These are phyloP conservation scores for Eristalinus sepulchralis DNA, from an alignment of 2,888 invertebrate genomes.

Conservation along the genomic window DNA sequence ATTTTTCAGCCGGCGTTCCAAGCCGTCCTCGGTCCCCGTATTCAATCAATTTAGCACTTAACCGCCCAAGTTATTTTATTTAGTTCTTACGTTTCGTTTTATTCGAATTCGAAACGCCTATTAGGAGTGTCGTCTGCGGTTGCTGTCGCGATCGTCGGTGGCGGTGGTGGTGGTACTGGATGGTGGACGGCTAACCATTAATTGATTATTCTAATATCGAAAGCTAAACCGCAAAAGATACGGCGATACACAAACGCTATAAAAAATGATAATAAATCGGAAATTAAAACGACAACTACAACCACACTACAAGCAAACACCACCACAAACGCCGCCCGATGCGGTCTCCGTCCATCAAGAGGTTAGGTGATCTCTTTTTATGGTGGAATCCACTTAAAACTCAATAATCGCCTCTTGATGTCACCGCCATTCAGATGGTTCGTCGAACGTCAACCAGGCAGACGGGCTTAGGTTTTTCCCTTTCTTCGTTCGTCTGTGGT, in stretches of 20 bases:
- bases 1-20: slow-evolving; percentile 3
- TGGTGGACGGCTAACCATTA: slow-evolving; percentile 29
- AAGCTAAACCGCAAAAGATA: slow-evolving; percentile 63
- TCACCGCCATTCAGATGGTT: slow-evolving; percentile 44
- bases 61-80: slow-evolving; percentile 12
- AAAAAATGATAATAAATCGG: slow-evolving; percentile 68
- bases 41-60: slow-evolving; percentile 67
- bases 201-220: slow-evolving; percentile 70
- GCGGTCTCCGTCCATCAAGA: slow-evolving; percentile 22
- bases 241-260: slow-evolving; percentile 23
- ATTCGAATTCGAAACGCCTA: slow-evolving; percentile 54
- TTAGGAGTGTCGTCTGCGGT: slow-evolving; percentile 22
- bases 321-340: background rate
- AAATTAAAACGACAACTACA: slow-evolving; percentile 71
- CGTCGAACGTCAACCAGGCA: background rate
- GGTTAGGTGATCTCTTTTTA: slow-evolving; percentile 62
- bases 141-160: slow-evolving; percentile 5
- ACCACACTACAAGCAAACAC: slow-evolving; percentile 54
- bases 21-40: slow-evolving; percentile 9
- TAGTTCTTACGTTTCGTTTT: slow-evolving; percentile 1
- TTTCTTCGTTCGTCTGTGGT: background rate
- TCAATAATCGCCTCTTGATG: slow-evolving; percentile 71
- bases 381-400: slow-evolving; percentile 71
- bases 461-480: slow-evolving; percentile 12
- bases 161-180: background rate